These are phyloP conservation scores for Idaea biselata DNA, from an alignment of 2,888 invertebrate genomes.

Conservation along the genomic window DNA sequence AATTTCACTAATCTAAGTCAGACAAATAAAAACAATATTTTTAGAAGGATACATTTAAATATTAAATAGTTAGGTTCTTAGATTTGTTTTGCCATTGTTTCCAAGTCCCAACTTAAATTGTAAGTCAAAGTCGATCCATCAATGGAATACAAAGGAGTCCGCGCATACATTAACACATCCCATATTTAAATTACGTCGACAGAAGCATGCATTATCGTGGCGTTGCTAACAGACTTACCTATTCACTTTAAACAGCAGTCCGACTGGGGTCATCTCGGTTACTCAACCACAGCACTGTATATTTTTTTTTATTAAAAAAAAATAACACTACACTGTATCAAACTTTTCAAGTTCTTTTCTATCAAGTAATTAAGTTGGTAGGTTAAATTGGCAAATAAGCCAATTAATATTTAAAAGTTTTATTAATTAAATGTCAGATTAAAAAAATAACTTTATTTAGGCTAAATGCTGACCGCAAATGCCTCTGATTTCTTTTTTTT, in stretches of 20 bases:
- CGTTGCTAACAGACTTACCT: constrained; percentile 63
- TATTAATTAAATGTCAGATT: not conserved
- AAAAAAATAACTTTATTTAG: not conserved
- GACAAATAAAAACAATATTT: not conserved
- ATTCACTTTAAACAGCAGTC: constrained; percentile 82
- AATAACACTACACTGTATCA: not conserved
- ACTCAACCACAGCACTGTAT: constrained; percentile 38
- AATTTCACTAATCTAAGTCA: too few species aligned
- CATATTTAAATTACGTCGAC: constrained; percentile 43
- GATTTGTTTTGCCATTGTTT: constrained; percentile 12
- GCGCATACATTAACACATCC: constrained; percentile 46
- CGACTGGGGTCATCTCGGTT: constrained; percentile 79
- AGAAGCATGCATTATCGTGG: constrained; percentile 23
- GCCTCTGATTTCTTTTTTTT: not conserved
- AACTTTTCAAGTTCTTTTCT: too few species aligned
- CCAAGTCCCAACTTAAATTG: constrained; percentile 16
- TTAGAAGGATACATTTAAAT: not conserved
- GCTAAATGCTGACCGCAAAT: not conserved
- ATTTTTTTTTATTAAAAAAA: constrained; percentile 4
- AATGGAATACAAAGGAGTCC: constrained; percentile 39
- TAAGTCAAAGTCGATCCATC: constrained; percentile 30
- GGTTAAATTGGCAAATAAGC: too few species aligned
- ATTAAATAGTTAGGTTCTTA: not conserved
- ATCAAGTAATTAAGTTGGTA: too few species aligned
- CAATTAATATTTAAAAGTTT: too few species aligned